phyloP scores from a whole-genome alignment of 1,140 invertebrate genomes.

The Pentalonia nigronervosa region DNA sequence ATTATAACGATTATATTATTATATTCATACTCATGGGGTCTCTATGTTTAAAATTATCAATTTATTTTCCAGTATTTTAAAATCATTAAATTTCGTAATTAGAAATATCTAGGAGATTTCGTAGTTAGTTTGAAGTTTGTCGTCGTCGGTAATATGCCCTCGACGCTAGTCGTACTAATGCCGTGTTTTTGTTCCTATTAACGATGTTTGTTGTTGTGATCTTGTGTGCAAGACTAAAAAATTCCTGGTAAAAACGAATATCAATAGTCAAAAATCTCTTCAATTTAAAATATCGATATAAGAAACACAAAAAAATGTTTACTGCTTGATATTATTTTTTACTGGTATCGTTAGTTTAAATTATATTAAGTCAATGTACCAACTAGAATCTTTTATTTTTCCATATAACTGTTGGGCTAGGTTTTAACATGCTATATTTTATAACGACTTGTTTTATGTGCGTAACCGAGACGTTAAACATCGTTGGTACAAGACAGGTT shows the following conservation, averaged over 20 bases:
- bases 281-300: neutral
- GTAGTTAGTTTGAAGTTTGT: neutral
- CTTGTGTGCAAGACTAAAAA: neutral
- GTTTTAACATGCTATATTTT: slow-evolving; percentile 29
- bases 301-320: neutral
- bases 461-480: slow-evolving; percentile 7
- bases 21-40: neutral
- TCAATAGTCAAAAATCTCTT: neutral
- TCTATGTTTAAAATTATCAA: no score
- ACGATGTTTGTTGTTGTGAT: neutral
- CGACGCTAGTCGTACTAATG: neutral
- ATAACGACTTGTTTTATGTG: slow-evolving; percentile 27
- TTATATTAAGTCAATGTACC: neutral
- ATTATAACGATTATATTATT: neutral
- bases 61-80: neutral
- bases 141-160: neutral
- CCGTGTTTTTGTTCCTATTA: neutral
- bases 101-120: neutral
- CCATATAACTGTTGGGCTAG: slow-evolving; percentile 17
- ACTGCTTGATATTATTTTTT: neutral
- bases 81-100: neutral
- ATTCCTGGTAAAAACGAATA: neutral
- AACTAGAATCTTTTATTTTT: neutral
- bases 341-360: neutral
- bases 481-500: slow-evolving; percentile 24